phyloP scores from a whole-genome alignment of 2,113 vertebrate species.

The Gallinago undulata region DNA sequence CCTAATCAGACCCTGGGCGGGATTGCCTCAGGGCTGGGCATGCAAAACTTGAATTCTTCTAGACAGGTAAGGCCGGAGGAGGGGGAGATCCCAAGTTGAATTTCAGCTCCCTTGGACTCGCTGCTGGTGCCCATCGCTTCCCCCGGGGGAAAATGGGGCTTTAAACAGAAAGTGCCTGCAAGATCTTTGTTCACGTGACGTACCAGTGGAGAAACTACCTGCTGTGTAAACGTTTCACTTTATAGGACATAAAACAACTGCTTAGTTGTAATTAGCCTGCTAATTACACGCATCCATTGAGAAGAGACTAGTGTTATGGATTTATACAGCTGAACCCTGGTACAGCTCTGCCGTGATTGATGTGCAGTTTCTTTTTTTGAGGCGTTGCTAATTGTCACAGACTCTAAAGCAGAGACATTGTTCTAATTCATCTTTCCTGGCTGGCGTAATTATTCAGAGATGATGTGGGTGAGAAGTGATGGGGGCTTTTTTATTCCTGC shows the following conservation, averaged over 20 bases:
- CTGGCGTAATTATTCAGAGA: neutral
- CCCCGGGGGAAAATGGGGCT: neutral
- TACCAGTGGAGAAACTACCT: neutral
- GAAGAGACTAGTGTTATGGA: neutral
- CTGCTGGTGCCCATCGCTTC: neutral
- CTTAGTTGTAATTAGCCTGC: neutral
- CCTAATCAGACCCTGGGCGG: slow-evolving; percentile 94
- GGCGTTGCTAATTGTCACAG: neutral
- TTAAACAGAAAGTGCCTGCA: neutral
- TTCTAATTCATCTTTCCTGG: neutral
- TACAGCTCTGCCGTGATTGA: neutral
- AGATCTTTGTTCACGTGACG: neutral
- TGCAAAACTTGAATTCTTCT: slow-evolving; percentile 99
- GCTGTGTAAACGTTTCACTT: neutral
- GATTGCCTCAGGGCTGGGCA: slow-evolving; percentile 93
- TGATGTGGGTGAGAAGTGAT: neutral
- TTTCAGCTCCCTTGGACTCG: neutral
- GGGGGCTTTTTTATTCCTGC: neutral
- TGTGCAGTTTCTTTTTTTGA: neutral
- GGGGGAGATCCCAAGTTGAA: neutral
- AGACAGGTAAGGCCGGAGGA: slow-evolving; percentile 87
- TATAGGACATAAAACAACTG: neutral
- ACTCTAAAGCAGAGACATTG: neutral
- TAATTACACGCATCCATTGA: neutral
- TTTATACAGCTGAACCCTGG: neutral